A percentile compares a stretch with the other conserved stretches of the same genome.
Conservation (phyloP, 2,888 invertebrate genomes). For the Drosophila greeni region DNA sequence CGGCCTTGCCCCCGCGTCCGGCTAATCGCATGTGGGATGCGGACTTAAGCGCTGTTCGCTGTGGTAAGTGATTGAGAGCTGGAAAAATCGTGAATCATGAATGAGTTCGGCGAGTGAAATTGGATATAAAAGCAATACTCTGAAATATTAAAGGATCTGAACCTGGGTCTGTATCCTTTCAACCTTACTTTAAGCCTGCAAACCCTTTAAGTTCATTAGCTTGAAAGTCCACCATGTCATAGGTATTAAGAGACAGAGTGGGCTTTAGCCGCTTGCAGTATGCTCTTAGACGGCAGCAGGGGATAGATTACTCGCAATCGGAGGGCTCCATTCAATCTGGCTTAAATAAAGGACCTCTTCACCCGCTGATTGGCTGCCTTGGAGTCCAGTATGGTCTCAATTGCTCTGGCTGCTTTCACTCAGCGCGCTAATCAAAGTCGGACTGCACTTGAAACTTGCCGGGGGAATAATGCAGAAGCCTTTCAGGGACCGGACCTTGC, state of each 20-base stretch:
- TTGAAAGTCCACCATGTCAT: background rate
- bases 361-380: conserved; percentile 27
- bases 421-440: conserved; percentile 38
- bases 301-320: background rate
- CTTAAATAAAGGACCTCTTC: conserved; percentile 8
- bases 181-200: background rate
- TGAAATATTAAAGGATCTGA: background rate
- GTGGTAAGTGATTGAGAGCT: conserved; percentile 37
- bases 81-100: conserved; percentile 23
- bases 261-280: background rate
- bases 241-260: background rate
- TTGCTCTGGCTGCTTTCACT: conserved; percentile 29
- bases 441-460: conserved; percentile 45
- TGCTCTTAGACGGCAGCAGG: background rate
- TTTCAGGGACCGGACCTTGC: conserved; percentile 45
- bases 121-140: background rate
- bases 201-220: background rate
- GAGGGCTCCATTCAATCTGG: conserved; percentile 1
- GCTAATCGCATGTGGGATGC: conserved; percentile 37
- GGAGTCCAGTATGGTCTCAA: conserved; percentile 24
- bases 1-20: background rate
- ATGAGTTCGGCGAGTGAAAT: background rate
- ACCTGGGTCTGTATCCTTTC: background rate
- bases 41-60: conserved; percentile 23
- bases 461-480: conserved; percentile 34